Base-by-base conservation (phyloP, 2,888 invertebrate genomes). In the Meghimatium bilineatum region DNA sequence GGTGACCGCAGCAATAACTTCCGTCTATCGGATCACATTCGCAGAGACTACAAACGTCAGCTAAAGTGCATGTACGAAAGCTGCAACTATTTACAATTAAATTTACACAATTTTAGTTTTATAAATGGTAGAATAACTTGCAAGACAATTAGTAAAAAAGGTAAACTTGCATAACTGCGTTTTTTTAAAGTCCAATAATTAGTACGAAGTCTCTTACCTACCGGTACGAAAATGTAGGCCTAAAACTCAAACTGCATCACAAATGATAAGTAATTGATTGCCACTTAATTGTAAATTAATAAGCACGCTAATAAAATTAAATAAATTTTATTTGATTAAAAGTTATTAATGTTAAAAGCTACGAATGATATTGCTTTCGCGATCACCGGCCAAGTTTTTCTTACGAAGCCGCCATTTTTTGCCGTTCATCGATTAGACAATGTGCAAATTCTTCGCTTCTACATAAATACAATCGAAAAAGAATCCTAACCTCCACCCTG, bases 401-500 rank as follows among this genome's bases (percentile, higher is more conserved):
- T 76, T 72, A 20, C 87, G 85, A 85, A 88, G 89, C 90, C 90
- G 91, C 91, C 91, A 91, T 91, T 90, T 91, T 91, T 91, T 90
- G 89, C 89, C 89, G 88, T 88, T 80, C 85, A 88, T 87, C 87
- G 87, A 87, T 67, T 88, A 84, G 75, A 85, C 79, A 80, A 77
- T 85, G 69, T 84, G 78, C 84, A 82, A 86, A 87, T 85, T 77
- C 82, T 85, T 84, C 78, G 83, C 85, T 82, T 74, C 66, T 80
- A 85, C 80, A 81, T 29, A 76, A 85, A 90, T 86, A 88, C 88
- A 85, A 87, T 71, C 74, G 86, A 88, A 88, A 87, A 90, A 88
- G 86, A 88, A 87, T 85, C 86, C 91, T 90, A 89, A 93, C 93
- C 92, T 91, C 89, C 91, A 87, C 93, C 93, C 90, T 91, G 93